phyloP scores from a whole-genome alignment of 2,797 vertebrate genomes.

The Neosilurus mollespiculum region DNA sequence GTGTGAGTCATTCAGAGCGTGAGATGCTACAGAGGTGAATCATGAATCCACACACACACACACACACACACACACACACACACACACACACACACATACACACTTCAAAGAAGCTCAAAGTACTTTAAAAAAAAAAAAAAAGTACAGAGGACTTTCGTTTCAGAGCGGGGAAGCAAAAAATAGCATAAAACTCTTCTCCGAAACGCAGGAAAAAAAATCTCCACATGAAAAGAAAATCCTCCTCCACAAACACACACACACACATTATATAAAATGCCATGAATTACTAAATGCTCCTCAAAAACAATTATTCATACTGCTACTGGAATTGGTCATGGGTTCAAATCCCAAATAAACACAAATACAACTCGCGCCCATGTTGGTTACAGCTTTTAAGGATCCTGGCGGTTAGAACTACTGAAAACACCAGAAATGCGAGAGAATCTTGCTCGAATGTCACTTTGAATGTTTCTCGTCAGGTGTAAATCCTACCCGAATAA shows the following conservation, averaged over 20 bases:
- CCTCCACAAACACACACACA: not conserved
- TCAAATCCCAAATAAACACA: not conserved
- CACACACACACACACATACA: not conserved
- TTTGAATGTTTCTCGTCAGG: not conserved
- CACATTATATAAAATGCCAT: not conserved
- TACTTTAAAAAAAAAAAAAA: not conserved
- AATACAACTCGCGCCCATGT: not conserved
- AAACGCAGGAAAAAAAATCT: not conserved
- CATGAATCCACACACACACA: not conserved
- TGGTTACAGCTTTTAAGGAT: not conserved
- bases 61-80: not conserved
- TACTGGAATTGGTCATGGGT: not conserved
- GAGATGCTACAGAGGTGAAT: not conserved
- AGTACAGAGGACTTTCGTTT: not conserved
- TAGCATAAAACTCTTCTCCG: not conserved
- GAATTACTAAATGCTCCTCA: not conserved
- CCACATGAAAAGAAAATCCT: slow-evolving; percentile 15
- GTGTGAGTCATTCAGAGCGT: not conserved
- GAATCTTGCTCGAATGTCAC: not conserved
- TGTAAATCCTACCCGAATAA: not conserved
- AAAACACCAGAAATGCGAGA: not conserved
- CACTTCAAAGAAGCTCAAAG: not conserved
- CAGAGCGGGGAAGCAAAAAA: not conserved
- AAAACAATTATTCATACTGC: not conserved
- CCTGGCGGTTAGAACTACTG: not conserved